Conservation (phyloP, 2,888 invertebrate species). For the Drosophila rubida region DNA sequence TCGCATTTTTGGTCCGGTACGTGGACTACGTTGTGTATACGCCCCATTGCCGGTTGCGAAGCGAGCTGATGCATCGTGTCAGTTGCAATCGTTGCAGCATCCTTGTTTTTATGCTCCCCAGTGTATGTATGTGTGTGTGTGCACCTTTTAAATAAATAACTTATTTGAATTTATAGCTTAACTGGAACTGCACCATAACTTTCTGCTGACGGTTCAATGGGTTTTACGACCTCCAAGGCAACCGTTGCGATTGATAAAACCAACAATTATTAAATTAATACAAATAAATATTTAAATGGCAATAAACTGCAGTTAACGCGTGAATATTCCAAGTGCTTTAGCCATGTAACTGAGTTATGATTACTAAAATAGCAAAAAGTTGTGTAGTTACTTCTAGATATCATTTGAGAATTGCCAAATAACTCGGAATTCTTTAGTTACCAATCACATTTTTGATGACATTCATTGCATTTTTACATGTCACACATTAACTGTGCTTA, state of each 20-base stretch:
- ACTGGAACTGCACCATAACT: slow-evolving; percentile 11
- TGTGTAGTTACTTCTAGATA: no score
- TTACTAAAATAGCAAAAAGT: no score
- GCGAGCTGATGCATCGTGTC: slow-evolving; percentile 39
- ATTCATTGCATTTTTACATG: no score
- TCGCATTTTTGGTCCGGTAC: slow-evolving; percentile 10
- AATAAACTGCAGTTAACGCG: background rate
- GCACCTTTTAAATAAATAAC: slow-evolving; percentile 42
- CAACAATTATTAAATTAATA: background rate
- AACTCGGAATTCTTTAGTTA: no score
- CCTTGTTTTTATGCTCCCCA: slow-evolving; percentile 16
- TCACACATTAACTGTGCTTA: no score
- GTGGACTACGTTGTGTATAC: background rate
- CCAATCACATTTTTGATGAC: no score
- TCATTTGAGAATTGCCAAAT: no score
- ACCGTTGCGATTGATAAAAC: slow-evolving; percentile 2
- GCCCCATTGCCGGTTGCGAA: slow-evolving; percentile 1
- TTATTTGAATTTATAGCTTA: slow-evolving; percentile 41
- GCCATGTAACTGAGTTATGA: no score
- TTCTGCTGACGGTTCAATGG: background rate
- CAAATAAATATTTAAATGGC: background rate
- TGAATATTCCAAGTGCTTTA: background rate
- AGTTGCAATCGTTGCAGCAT: slow-evolving; percentile 41
- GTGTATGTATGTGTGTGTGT: slow-evolving; percentile 1
- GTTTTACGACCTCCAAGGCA: background rate